Base-by-base conservation (phyloP, 2,797 vertebrate genomes). In the Delichon dasypus region DNA sequence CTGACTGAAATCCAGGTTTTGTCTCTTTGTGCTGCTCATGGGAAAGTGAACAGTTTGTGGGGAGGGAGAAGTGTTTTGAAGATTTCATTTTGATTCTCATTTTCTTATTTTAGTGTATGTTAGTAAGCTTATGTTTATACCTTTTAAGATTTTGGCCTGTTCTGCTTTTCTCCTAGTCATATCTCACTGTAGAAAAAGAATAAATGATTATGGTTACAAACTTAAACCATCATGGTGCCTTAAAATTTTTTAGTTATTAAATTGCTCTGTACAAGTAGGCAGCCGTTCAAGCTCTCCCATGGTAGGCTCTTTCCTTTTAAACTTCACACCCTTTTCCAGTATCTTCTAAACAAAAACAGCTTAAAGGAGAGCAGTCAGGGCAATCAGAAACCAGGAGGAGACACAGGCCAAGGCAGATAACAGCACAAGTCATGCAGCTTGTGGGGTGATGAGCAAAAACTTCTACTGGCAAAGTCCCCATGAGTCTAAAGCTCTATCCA, bases 291-390 rank as follows among this genome's bases (percentile, higher is more conserved):
- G 29, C 7, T 87, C 38, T 68, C 55, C 17, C 48, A 38, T 32
- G n/a, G 4, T 11, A n/a, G 0, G 0, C 3, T 51, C 17, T 54
- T 71, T 57, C n/a, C 9, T 84, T 70, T 40, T 36, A 47, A 75
- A 44, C 40, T 66, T 87, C 55, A 50, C 7, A 36, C 17, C 3
- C 5, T 68, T 89, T 85, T 16, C 38, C 51, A 85, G 19, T 9
- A 23, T 3, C 32, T 85, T 82, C 44, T 75, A 36, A 79, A 55
- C 5, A 55, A 27, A 70, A 76, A 5, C 7, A 73, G 9, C 9
- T 58, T 50, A 26, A 83, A 3, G 5, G 21, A 40, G 22, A 85
- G 16, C 19, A 73, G 7, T 4, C n/a, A 45, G 29, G 20, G 12
- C 25, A 76, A 21, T 40, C 18, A 60, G 29, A 80, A 85, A 45